Percentiles rank a stretch among this genome's conserved stretches.
Evolutionary conservation across 2,888 invertebrate genomes (phyloP).

Genomic region (Cheilosia grossa): DNA sequence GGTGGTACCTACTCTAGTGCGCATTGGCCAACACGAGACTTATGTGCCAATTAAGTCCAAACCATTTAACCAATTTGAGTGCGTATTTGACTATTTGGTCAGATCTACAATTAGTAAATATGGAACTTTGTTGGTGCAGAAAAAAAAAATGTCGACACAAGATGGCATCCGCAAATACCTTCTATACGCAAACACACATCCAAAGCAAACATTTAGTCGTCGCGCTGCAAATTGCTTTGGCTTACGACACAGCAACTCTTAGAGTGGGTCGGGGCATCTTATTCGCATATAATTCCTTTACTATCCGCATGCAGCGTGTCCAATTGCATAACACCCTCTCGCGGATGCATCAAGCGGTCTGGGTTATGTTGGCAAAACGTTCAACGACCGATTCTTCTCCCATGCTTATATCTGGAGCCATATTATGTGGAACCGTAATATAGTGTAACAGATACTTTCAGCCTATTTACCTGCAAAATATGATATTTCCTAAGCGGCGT

Average conservation of each 20-base stretch:
- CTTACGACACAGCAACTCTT: slow-evolving; percentile 28
- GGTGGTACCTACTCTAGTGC: neutral
- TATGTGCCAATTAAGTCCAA: slow-evolving; percentile 35
- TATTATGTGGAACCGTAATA: slow-evolving; percentile 38
- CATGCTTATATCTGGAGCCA: slow-evolving; percentile 11
- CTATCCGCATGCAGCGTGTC: slow-evolving; percentile 70
- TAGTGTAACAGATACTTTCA: slow-evolving; percentile 63
- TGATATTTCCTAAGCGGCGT: slow-evolving; percentile 58
- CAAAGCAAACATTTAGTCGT: slow-evolving; percentile 43
- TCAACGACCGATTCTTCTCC: slow-evolving; percentile 66
- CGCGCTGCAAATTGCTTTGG: slow-evolving; percentile 19
- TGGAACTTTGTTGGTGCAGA: slow-evolving; percentile 20
- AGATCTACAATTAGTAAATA: slow-evolving; percentile 39
- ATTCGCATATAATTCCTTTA: slow-evolving; percentile 55
- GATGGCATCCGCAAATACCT: neutral
- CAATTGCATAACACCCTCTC: slow-evolving; percentile 59
- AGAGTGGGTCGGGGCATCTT: slow-evolving; percentile 49
- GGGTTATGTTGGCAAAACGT: slow-evolving; percentile 48
- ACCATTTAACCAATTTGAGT: slow-evolving; percentile 39
- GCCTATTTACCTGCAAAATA: slow-evolving; percentile 60
- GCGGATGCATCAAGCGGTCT: slow-evolving; percentile 53
- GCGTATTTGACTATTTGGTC: slow-evolving; percentile 41
- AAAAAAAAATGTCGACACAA: neutral
- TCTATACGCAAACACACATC: neutral
- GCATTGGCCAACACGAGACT: neutral